Conservation (phyloP, 2,888 invertebrate genomes). For the Hybos culiciformis region DNA sequence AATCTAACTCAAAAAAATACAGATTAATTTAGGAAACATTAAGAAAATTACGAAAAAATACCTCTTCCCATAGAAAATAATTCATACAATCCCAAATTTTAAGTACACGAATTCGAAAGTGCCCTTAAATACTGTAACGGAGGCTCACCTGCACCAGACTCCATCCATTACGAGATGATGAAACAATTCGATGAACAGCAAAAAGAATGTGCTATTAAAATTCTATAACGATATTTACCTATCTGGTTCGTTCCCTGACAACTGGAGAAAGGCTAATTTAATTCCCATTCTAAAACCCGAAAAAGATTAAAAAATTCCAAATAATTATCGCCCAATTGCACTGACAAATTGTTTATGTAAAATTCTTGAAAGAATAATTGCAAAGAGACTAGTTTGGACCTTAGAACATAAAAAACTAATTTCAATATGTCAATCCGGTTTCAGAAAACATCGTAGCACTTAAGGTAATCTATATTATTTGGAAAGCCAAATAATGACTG, state of each 20-base stretch:
- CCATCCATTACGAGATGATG: background rate
- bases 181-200: background rate
- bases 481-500: no score
- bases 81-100: no score
- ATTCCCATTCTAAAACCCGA: no score
- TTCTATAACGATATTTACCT: background rate
- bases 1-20: background rate
- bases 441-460: no score
- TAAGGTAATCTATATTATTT: no score
- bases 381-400: background rate
- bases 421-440: no score
- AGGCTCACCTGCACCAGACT: background rate
- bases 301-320: no score
- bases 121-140: no score
- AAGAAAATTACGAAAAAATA: background rate
- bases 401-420: no score
- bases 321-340: constrained; percentile 2
- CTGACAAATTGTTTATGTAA: constrained; percentile 3
- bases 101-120: no score
- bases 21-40: background rate
- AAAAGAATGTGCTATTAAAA: background rate
- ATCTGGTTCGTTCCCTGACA: background rate
- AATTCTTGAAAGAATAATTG: constrained; percentile 1
- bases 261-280: background rate
- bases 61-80: no score